These are phyloP conservation scores for Ephydatia muelleri DNA, from an alignment of 37 sponge, comb jelly and placozoan genomes.

Conservation along the genomic window DNA sequence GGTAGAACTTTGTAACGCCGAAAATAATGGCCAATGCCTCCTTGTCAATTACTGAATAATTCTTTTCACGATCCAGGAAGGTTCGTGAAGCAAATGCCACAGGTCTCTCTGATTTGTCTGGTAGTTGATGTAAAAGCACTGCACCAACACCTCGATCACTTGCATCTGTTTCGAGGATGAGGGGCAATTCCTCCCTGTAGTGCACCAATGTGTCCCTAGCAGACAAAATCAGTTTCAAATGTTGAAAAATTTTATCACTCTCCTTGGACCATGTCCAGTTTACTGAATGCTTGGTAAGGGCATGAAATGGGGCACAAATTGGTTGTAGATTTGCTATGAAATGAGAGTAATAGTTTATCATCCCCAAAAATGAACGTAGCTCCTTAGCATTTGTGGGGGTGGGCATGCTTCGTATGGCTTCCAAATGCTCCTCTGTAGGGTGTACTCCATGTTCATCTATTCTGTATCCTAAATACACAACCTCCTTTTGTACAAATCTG, in stretches of 20 bases:
- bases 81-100: conserved; percentile 14
- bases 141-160: conserved; percentile 5
- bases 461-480: background rate
- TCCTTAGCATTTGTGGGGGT: conserved; percentile 17
- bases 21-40: conserved; percentile 15
- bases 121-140: background rate
- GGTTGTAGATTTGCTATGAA: too few species aligned
- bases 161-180: conserved; percentile 28
- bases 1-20: conserved; percentile 2
- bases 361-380: conserved; percentile 21
- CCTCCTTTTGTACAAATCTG: background rate
- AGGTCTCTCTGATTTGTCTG: background rate
- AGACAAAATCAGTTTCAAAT: background rate
- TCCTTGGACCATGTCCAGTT: conserved; percentile 34
- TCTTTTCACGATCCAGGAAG: background rate
- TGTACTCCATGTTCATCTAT: background rate
- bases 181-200: conserved; percentile 21
- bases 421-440: background rate
- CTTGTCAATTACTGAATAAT: conserved; percentile 4
- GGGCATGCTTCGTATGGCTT: conserved; percentile 14
- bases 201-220: conserved; percentile 6
- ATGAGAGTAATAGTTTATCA: conserved; percentile 2
- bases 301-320: too few species aligned
- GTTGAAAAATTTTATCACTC: conserved; percentile 13
- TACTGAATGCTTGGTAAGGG: too few species aligned